A percentile compares a stretch with the other conserved stretches of the same genome.
Evolutionary conservation across 2,797 vertebrate genomes (phyloP).

Genomic region (Thalassophryne amazonica): DNA sequence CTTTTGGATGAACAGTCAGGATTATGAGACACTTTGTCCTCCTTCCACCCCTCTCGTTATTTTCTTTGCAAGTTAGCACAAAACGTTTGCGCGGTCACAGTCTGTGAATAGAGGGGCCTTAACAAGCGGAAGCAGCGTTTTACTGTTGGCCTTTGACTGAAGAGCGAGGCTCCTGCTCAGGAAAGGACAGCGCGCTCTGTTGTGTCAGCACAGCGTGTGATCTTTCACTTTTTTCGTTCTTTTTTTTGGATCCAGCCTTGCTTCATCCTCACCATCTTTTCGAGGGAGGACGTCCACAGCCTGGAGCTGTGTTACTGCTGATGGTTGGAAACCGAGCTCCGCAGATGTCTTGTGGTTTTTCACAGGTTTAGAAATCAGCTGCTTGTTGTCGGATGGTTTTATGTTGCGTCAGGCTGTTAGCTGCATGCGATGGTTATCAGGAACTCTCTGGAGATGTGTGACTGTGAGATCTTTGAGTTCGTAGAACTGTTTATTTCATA

Average conservation of each 20-base stretch:
- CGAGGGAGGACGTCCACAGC: background rate
- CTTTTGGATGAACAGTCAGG: too few species aligned
- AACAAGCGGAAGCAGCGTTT: conserved; percentile 23
- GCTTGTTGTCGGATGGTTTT: too few species aligned
- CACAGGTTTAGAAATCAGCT: conserved; percentile 1
- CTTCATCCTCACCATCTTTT: background rate
- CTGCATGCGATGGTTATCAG: too few species aligned
- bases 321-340: too few species aligned
- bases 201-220: conserved; percentile 8
- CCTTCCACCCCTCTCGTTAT: conserved; percentile 27
- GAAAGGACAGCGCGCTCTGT: conserved; percentile 10
- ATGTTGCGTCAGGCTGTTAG: too few species aligned
- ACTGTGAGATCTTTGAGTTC: too few species aligned
- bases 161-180: conserved; percentile 20
- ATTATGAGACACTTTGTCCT: too few species aligned
- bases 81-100: conserved; percentile 27
- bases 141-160: conserved; percentile 48
- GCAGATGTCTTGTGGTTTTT: too few species aligned
- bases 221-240: conserved; percentile 16
- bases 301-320: too few species aligned
- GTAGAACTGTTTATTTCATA: too few species aligned
- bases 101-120: conserved; percentile 28
- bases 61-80: conserved; percentile 30
- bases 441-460: too few species aligned
- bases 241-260: background rate